Conservation (phyloP, 2,888 invertebrate species). For the Xanthia icteritia region DNA sequence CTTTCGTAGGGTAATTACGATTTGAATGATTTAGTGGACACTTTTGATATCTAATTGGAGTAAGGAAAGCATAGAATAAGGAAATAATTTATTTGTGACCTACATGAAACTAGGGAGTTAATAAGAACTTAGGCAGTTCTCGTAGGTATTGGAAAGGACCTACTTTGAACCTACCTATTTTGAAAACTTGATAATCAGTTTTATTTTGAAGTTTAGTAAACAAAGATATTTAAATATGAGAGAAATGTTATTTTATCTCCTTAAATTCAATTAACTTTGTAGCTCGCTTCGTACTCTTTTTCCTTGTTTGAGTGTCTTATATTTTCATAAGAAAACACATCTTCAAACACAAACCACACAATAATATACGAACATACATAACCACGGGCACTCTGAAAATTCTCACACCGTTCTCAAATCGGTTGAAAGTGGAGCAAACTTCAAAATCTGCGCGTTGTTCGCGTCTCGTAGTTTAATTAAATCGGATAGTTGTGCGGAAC, state of each 20-base stretch:
- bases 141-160: background rate
- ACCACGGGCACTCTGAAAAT: conserved; percentile 14
- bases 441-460: conserved; percentile 71
- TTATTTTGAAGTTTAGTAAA: background rate
- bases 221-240: background rate
- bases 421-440: conserved; percentile 66
- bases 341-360: background rate
- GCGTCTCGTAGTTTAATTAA: conserved; percentile 76
- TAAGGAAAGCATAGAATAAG: background rate
- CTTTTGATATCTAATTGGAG: background rate
- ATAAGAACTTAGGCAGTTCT: too few species aligned
- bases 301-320: background rate
- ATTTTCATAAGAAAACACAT: background rate
- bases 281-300: too few species aligned
- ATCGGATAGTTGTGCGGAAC: conserved; percentile 74
- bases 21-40: background rate
- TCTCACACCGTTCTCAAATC: conserved; percentile 16
- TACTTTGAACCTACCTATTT: too few species aligned
- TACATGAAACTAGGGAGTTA: background rate
- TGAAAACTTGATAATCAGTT: background rate
- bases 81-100: too few species aligned
- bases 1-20: background rate
- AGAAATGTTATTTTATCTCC: background rate
- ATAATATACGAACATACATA: background rate
- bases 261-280: background rate